Evolutionary conservation across 1,140 invertebrate species (phyloP).

Genomic region (Leptinotarsa undecemlineata): DNA sequence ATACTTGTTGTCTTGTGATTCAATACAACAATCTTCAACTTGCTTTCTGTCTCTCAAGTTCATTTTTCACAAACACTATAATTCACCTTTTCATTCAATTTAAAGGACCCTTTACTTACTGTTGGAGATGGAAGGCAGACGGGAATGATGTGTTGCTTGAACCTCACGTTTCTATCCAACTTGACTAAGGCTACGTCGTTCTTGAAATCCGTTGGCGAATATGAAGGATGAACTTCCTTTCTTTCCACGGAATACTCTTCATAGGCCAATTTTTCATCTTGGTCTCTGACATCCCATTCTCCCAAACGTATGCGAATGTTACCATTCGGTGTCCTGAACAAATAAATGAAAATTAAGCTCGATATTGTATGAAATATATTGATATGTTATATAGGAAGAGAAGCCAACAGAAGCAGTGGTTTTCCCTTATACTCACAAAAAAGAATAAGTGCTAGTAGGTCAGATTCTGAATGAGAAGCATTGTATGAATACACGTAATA

Average conservation of each 20-base stretch:
- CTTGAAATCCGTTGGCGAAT: constrained; percentile 84
- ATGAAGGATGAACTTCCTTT: constrained; percentile 87
- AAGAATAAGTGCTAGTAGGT: too few relatives aligned
- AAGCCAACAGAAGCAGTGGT: too few relatives aligned
- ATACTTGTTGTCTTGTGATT: too few relatives aligned
- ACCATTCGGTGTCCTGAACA: constrained; percentile 73
- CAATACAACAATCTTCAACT: too few relatives aligned
- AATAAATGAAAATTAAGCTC: not conserved
- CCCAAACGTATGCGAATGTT: constrained; percentile 85
- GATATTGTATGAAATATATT: not conserved
- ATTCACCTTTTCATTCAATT: too few relatives aligned
- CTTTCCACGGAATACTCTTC: constrained; percentile 87
- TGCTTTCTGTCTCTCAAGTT: too few relatives aligned
- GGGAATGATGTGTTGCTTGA: constrained; percentile 88
- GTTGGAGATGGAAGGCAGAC: constrained; percentile 66
- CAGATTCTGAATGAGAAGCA: too few relatives aligned
- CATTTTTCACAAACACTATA: too few relatives aligned
- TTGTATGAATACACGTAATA: too few relatives aligned
- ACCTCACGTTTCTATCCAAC: constrained; percentile 75
- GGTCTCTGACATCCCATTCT: constrained; percentile 87
- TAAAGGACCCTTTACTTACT: constrained; percentile 35
- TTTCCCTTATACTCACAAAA: too few relatives aligned
- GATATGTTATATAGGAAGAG: too few relatives aligned
- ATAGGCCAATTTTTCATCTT: constrained; percentile 78
- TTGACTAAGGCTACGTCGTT: constrained; percentile 88